Evolutionary conservation across 2,113 vertebrate species (phyloP).

Genomic region (Okapia johnstoni): DNA sequence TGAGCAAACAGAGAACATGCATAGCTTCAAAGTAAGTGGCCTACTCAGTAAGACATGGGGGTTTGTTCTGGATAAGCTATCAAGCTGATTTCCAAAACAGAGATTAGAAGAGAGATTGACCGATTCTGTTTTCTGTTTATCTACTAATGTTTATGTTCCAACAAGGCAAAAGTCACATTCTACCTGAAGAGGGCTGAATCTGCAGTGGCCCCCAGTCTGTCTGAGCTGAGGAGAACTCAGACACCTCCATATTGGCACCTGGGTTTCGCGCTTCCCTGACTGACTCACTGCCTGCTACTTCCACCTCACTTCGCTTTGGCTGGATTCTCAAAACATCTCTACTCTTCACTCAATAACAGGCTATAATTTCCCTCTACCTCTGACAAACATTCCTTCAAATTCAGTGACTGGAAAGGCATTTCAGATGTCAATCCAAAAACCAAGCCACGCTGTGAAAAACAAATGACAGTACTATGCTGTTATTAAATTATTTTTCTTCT

Average conservation of each 20-base stretch:
- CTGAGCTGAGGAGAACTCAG: background rate
- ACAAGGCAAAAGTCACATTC: background rate
- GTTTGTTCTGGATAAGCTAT: background rate
- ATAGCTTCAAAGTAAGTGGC: background rate
- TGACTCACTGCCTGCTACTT: background rate
- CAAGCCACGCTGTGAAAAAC: background rate
- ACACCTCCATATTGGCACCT: rapidly evolving
- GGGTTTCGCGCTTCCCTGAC: background rate
- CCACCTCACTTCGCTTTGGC: background rate
- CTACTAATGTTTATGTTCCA: background rate
- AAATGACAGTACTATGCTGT: background rate
- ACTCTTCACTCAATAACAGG: background rate
- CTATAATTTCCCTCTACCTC: constrained; percentile 38
- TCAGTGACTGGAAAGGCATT: constrained; percentile 34
- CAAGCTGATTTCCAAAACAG: background rate
- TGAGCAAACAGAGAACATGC: background rate
- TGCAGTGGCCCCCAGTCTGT: background rate
- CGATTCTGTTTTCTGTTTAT: background rate
- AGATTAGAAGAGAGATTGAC: background rate
- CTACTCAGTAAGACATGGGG: background rate
- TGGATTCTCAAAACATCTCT: background rate
- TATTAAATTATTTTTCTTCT: constrained; percentile 22
- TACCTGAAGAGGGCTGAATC: background rate
- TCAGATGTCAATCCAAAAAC: constrained; percentile 38
- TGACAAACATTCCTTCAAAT: constrained; percentile 42